Evolutionary conservation across 2,797 vertebrate genomes (phyloP).

Genomic region (Botia kubotai): DNA sequence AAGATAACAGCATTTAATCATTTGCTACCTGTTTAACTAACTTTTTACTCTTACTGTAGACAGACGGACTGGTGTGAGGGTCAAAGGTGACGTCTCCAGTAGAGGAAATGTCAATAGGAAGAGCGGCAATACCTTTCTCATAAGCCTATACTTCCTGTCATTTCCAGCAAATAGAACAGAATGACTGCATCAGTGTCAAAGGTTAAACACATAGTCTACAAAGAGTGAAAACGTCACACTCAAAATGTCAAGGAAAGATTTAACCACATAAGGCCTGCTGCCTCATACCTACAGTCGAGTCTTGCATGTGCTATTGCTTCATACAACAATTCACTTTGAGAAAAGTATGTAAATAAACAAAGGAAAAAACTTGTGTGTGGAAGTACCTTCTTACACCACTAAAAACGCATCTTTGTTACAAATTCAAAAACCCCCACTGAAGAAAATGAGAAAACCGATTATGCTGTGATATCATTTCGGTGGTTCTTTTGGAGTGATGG

Average conservation of each 20-base stretch:
- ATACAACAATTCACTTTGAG: too few relatives aligned
- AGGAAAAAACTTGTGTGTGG: too few relatives aligned
- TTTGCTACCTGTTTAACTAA: background rate
- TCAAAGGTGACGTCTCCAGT: slow-evolving; percentile 12
- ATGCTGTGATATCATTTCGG: too few relatives aligned
- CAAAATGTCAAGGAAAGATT: background rate
- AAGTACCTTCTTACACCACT: too few relatives aligned
- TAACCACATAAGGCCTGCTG: background rate
- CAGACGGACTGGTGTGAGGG: background rate
- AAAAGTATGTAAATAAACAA: too few relatives aligned
- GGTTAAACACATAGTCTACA: slow-evolving; percentile 13
- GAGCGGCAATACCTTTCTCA: background rate
- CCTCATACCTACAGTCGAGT: background rate
- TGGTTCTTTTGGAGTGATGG: too few relatives aligned
- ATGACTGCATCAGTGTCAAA: background rate
- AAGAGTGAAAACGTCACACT: background rate
- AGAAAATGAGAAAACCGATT: too few relatives aligned
- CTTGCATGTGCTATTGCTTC: too few relatives aligned
- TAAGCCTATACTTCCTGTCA: background rate
- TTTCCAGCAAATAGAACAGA: background rate
- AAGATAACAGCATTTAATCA: background rate
- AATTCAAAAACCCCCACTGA: too few relatives aligned
- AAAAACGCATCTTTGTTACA: too few relatives aligned
- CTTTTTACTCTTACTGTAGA: background rate
- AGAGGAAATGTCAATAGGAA: slow-evolving; percentile 29